Conservation (phyloP, 1,140 invertebrate species). For the Ganaspis sp. region DNA sequence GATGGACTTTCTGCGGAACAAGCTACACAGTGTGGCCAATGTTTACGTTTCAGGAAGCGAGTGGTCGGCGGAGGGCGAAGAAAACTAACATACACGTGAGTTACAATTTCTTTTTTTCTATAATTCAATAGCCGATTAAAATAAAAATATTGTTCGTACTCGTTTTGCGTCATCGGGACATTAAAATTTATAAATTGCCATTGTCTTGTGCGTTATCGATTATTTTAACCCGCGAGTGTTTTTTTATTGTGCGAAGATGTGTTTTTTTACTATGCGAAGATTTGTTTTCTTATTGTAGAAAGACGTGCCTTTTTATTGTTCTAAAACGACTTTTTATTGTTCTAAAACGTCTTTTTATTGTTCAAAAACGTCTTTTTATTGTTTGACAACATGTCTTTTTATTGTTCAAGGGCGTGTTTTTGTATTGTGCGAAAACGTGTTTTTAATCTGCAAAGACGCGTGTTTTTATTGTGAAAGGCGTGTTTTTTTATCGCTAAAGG, state of each 20-base stretch:
- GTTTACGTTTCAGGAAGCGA: constrained; percentile 56
- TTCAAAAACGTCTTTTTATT: background rate
- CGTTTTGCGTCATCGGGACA: constrained; percentile 4
- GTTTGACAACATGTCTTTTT: no score
- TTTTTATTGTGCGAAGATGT: background rate
- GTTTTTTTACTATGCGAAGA: background rate
- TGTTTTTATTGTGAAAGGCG: background rate
- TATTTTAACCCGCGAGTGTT: background rate
- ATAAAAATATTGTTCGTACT: constrained; percentile 27
- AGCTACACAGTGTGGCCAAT: constrained; percentile 55
- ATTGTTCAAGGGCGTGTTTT: background rate
- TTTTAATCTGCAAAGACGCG: background rate
- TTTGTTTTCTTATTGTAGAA: no score
- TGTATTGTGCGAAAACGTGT: background rate
- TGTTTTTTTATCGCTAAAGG: background rate
- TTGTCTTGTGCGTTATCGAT: background rate
- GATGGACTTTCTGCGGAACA: constrained; percentile 52
- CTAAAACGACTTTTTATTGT: no score
- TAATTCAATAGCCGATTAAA: constrained; percentile 18
- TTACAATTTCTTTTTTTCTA: constrained; percentile 34
- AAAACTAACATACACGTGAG: constrained; percentile 65
- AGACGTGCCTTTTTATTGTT: no score
- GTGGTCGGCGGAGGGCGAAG: constrained; percentile 59
- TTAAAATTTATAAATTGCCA: background rate
- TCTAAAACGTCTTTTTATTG: background rate